A percentile compares a stretch with the other conserved stretches of the same genome.
These are phyloP conservation scores for Montipora foliosa DNA, from an alignment of 64 coral and sea anemone species.

Conservation along the genomic window DNA sequence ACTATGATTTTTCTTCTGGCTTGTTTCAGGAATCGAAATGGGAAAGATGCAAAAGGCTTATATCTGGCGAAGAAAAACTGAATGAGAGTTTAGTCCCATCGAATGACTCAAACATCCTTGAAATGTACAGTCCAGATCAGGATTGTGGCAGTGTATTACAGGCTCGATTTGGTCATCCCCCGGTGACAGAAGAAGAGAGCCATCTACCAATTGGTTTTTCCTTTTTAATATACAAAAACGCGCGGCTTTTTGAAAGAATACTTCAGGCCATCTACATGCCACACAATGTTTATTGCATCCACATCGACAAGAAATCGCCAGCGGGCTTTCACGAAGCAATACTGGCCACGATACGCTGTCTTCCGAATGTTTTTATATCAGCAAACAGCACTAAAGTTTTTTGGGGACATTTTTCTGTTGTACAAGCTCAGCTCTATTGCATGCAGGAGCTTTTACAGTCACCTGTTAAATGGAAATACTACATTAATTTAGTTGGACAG, in stretches of 20 bases:
- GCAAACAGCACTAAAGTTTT: conserved; percentile 8
- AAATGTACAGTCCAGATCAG: neutral
- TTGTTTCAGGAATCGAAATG: neutral
- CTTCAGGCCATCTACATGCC: conserved; percentile 42
- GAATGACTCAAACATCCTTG: conserved; percentile 13
- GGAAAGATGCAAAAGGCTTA: conserved; percentile 13
- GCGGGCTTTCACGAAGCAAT: neutral
- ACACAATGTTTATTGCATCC: conserved; percentile 44
- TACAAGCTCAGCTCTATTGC: conserved; percentile 8
- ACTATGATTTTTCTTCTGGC: no score
- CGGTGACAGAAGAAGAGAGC: neutral
- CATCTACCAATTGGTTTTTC: conserved; percentile 23
- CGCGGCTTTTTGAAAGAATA: conserved; percentile 2
- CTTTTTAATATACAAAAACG: conserved; percentile 12
- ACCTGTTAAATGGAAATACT: conserved; percentile 44
- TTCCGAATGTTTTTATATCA: conserved; percentile 49
- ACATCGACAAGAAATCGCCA: conserved; percentile 17
- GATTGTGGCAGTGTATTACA: conserved; percentile 20
- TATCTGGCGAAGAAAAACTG: conserved; percentile 3
- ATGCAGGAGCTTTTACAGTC: conserved; percentile 9
- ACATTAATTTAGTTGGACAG: conserved; percentile 15
- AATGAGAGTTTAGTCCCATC: neutral
- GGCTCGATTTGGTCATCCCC: conserved; percentile 12
- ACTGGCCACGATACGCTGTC: conserved; percentile 15
- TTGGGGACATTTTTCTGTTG: conserved; percentile 14